A percentile compares a stretch with the other conserved stretches of the same genome.
phyloP scores from a whole-genome alignment of 2,888 invertebrate species.

The Clitarchus hookeri region DNA sequence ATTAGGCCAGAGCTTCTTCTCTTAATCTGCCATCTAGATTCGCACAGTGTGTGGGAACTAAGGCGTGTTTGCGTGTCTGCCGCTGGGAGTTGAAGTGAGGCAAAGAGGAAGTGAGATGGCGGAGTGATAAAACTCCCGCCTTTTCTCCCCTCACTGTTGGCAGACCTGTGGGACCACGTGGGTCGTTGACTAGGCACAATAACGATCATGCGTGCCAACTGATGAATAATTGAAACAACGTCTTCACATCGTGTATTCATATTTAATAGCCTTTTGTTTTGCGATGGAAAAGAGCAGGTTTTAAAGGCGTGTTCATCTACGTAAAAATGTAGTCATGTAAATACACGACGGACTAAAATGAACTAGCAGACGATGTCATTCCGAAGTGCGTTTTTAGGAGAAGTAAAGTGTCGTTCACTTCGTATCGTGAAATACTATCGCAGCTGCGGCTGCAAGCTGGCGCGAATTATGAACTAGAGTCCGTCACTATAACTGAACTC shows the following conservation, averaged over 20 bases:
- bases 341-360: not conserved
- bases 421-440: too few relatives aligned
- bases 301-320: not conserved
- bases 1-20: not conserved
- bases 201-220: not conserved
- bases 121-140: not conserved
- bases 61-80: not conserved
- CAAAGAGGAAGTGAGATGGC: not conserved
- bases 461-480: too few relatives aligned
- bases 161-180: not conserved
- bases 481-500: too few relatives aligned
- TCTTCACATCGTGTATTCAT: not conserved
- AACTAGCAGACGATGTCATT: not conserved
- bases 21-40: not conserved
- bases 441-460: too few relatives aligned
- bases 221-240: not conserved
- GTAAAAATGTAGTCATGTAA: not conserved
- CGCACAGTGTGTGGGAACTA: not conserved
- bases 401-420: too few relatives aligned
- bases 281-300: not conserved
- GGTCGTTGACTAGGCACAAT: not conserved
- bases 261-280: not conserved
- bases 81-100: not conserved
- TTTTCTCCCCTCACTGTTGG: not conserved
- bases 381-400: too few relatives aligned